A percentile compares a stretch with the other conserved stretches of the same genome.
Conservation (phyloP, 2,888 invertebrate species). For the Acanthosepion lycidas region DNA sequence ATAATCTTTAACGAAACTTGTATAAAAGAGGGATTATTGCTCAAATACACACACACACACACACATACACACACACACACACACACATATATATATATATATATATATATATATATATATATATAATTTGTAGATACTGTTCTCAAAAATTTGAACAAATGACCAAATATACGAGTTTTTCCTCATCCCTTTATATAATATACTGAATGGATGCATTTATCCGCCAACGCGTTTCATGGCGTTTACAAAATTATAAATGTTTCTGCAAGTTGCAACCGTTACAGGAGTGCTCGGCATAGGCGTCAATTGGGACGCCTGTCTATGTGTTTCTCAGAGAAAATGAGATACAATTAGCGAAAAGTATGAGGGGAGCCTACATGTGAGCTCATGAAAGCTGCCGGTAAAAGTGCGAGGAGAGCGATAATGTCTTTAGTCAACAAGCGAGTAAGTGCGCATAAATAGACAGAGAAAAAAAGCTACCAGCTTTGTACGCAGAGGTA, state of each 20-base stretch:
- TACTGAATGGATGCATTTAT: too few relatives aligned
- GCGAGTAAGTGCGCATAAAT: not conserved
- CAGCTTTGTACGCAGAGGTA: not conserved
- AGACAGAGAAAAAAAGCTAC: not conserved
- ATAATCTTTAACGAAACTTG: too few relatives aligned
- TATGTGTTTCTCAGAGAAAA: not conserved
- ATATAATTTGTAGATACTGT: not conserved
- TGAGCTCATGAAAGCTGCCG: not conserved
- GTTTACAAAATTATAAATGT: not conserved
- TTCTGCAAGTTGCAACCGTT: not conserved
- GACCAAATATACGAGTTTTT: too few relatives aligned
- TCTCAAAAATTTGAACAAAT: too few relatives aligned
- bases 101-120: not conserved
- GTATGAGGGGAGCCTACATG: not conserved
- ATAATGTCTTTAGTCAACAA: not conserved
- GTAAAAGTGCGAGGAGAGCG: not conserved
- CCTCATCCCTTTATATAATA: too few relatives aligned
- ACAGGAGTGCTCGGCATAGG: not conserved
- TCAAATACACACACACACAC: too few relatives aligned
- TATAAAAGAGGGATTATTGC: too few relatives aligned
- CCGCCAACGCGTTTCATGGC: not conserved
- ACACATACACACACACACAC: too few relatives aligned
- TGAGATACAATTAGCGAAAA: not conserved
- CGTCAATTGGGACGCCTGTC: not conserved
- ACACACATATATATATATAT: conserved; percentile 33